Evolutionary conservation across 1,140 invertebrate genomes (phyloP), one percentile per base, ranked within the genome.

Genomic region (Euura saliciscinereae): DNA sequence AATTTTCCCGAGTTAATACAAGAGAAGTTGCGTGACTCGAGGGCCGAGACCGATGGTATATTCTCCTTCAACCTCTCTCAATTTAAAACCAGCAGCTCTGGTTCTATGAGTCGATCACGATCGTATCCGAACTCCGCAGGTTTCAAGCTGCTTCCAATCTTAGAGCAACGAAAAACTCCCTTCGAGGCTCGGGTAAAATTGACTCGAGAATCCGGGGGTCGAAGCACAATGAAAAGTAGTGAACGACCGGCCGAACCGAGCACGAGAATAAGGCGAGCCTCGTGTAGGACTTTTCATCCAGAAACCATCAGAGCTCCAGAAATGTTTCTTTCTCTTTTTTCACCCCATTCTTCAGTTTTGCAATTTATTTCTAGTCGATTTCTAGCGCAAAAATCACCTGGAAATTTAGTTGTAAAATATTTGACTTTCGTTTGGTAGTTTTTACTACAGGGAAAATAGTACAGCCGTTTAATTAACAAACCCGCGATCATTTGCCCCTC

Each of bases 151-250:
- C 3, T n/a, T 59, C 51, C 51, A 59, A 59, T 59, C 51, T 59
- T 59, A 4, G 51, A n/a, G 28, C 28, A 59, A n/a, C 10, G 51
- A 59, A 59, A 59, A 59, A 59, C 51, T 59, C 51, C 51, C 8
- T 8, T 59, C 51, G 51, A 59, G 3, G 13, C 3, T n/a, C 51
- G 8, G 5, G 3, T 59, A n/a, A 59, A 59, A 59, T 59, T 59
- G 3, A 59, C 51, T 59, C 51, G 51, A 59, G 51, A 11, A 59
- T 59, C 13, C 51, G 51, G 1, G 13, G 51, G 6, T 59, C 51
- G 51, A 59, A 11, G 51, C 51, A 59, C 51, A 6, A 59, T 59
- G 51, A 59, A 59, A 59, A 59, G 51, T 59, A 59, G 51, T 59
- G 13, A 59, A 59, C 51, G 5, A 6, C 51, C 8, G 51, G 13